Percentiles rank a stretch among this genome's conserved stretches.
These are phyloP conservation scores for Athene noctua DNA, from an alignment of 2,113 vertebrate genomes.

Conservation along the genomic window DNA sequence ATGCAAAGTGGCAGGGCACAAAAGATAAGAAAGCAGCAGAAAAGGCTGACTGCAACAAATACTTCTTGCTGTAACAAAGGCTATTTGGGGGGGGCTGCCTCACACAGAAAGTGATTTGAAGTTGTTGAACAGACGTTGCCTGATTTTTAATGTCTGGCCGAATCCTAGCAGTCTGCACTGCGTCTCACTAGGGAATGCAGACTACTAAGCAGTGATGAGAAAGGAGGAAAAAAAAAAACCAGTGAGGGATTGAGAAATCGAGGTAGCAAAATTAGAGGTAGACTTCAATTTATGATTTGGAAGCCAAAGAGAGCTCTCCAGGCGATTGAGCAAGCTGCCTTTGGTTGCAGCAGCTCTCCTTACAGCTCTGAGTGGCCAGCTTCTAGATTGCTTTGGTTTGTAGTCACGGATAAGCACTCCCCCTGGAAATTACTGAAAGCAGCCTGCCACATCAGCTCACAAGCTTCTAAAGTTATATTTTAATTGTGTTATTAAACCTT, in stretches of 20 bases:
- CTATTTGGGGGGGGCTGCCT: neutral
- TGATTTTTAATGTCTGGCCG: constrained; percentile 4
- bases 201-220: neutral
- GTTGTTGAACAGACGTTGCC: neutral
- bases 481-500: constrained; percentile 41
- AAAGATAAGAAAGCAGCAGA: neutral
- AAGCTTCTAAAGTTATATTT: constrained; percentile 36
- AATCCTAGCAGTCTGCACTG: neutral
- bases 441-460: constrained; percentile 13
- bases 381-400: constrained; percentile 42
- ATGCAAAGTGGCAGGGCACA: neutral
- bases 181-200: constrained; percentile 13
- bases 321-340: constrained; percentile 9
- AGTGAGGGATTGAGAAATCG: neutral
- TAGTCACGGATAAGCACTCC: constrained; percentile 36
- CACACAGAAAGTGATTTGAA: neutral
- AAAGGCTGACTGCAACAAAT: neutral
- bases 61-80: neutral
- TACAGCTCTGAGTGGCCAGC: neutral
- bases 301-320: constrained; percentile 39
- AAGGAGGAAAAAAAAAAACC: neutral
- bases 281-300: constrained; percentile 48
- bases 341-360: neutral
- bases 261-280: constrained; percentile 41
- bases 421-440: constrained; percentile 57